phyloP scores from a whole-genome alignment of 2,888 invertebrate genomes.

The Resseliella maxima region DNA sequence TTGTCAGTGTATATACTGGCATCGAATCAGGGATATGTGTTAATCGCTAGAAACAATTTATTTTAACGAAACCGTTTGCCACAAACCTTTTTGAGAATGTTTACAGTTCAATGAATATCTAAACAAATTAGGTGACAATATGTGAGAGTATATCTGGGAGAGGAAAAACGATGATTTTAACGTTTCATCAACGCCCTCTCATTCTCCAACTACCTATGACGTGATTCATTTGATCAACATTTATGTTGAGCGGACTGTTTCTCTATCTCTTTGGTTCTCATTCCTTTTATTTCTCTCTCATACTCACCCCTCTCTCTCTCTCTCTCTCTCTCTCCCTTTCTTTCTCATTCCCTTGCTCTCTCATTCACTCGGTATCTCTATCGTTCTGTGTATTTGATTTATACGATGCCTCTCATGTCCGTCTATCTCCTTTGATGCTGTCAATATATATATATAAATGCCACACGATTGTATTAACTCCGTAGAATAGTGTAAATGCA shows the following conservation, averaged over 20 bases:
- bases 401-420: not conserved
- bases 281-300: too few species aligned
- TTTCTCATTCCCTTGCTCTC: not conserved
- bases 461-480: not conserved
- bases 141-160: not conserved
- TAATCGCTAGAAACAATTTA: slow-evolving; percentile 51
- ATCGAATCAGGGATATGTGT: not conserved
- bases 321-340: not conserved
- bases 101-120: slow-evolving; percentile 54
- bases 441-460: slow-evolving; percentile 13
- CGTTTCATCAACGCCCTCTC: slow-evolving; percentile 9
- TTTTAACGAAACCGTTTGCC: slow-evolving; percentile 55
- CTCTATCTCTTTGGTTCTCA: too few species aligned
- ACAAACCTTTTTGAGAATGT: slow-evolving; percentile 54
- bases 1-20: not conserved
- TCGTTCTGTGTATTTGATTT: not conserved
- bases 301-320: too few species aligned
- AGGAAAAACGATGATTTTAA: slow-evolving; percentile 20
- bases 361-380: not conserved
- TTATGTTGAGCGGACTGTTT: too few species aligned
- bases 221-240: too few species aligned
- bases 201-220: too few species aligned
- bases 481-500: not conserved
- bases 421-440: slow-evolving; percentile 1
- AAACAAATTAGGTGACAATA: slow-evolving; percentile 55